Percentiles rank a stretch among this genome's conserved stretches.
phyloP scores from a whole-genome alignment of 2,888 invertebrate species.

The Acanthosoma haemorrhoidale region DNA sequence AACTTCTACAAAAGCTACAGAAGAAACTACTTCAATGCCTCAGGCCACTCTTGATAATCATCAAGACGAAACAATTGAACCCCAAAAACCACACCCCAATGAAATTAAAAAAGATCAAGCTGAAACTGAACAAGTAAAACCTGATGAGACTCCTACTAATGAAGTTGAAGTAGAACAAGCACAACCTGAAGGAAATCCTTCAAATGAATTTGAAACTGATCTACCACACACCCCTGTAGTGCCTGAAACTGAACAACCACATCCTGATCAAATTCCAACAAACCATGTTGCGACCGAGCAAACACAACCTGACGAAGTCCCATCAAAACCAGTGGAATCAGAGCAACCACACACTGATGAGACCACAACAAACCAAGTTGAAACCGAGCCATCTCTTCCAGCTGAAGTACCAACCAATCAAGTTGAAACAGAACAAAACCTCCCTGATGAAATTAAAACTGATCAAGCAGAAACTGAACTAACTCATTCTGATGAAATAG shows the following conservation, averaged over 20 bases:
- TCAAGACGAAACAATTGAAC: conserved; percentile 22
- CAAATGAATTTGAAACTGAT: not conserved
- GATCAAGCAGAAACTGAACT: conserved; percentile 15
- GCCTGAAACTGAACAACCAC: too few species aligned
- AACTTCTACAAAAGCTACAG: not conserved
- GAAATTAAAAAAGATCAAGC: conserved; percentile 30
- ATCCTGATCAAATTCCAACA: not conserved
- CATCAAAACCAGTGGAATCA: not conserved
- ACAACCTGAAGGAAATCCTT: not conserved
- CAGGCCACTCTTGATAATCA: conserved; percentile 30
- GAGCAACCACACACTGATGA: conserved; percentile 7
- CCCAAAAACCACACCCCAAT: not conserved
- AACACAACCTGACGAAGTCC: not conserved
- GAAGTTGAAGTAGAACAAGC: not conserved
- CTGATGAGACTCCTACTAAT: not conserved
- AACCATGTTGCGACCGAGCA: not conserved
- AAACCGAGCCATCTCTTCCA: not conserved
- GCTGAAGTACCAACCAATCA: not conserved
- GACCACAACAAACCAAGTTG: conserved; percentile 33
- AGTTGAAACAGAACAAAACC: conserved; percentile 22
- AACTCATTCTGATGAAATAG: conserved; percentile 17
- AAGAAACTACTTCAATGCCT: conserved; percentile 1
- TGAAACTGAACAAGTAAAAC: not conserved
- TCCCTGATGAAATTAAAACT: not conserved
- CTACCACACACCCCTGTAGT: not conserved